Conservation (phyloP, 1,140 invertebrate genomes). For the Dendrolimus punctatus region DNA sequence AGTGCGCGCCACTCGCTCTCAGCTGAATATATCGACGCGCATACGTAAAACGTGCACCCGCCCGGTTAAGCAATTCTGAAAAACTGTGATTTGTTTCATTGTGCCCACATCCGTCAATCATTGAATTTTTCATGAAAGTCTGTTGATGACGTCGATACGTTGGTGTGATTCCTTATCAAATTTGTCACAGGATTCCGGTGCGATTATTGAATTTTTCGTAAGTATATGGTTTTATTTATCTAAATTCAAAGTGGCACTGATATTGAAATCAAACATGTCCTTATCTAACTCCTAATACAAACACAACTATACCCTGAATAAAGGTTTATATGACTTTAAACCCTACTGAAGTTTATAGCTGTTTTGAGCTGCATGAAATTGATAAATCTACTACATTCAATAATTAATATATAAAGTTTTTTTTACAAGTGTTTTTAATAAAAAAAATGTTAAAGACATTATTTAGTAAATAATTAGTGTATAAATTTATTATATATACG, state of each 20-base stretch:
- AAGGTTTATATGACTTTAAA: too few relatives aligned
- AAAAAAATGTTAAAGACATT: too few relatives aligned
- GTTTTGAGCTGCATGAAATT: too few relatives aligned
- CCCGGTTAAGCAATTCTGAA: constrained; percentile 24
- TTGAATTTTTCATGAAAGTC: not conserved
- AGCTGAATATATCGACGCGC: constrained; percentile 26
- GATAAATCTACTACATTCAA: too few relatives aligned
- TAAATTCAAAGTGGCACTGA: constrained; percentile 1
- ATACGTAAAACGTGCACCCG: constrained; percentile 32
- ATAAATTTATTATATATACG: too few relatives aligned
- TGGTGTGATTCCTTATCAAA: constrained; percentile 8
- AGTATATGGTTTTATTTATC: constrained; percentile 12
- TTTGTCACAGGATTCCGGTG: constrained; percentile 14
- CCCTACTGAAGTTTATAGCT: too few relatives aligned
- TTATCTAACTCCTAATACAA: constrained; percentile 2
- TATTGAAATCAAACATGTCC: constrained; percentile 7
- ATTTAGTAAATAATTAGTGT: too few relatives aligned
- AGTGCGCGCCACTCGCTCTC: constrained; percentile 41
- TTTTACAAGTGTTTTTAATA: too few relatives aligned
- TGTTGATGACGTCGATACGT: constrained; percentile 2
- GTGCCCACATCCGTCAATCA: constrained; percentile 3
- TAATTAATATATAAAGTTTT: too few relatives aligned
- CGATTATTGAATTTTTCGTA: constrained; percentile 12
- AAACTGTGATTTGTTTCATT: constrained; percentile 22
- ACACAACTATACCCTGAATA: not conserved